A percentile compares a stretch with the other conserved stretches of the same genome.
These are phyloP conservation scores for Apistogramma diplotaenia DNA, from an alignment of 2,113 vertebrate species.

Conservation along the genomic window DNA sequence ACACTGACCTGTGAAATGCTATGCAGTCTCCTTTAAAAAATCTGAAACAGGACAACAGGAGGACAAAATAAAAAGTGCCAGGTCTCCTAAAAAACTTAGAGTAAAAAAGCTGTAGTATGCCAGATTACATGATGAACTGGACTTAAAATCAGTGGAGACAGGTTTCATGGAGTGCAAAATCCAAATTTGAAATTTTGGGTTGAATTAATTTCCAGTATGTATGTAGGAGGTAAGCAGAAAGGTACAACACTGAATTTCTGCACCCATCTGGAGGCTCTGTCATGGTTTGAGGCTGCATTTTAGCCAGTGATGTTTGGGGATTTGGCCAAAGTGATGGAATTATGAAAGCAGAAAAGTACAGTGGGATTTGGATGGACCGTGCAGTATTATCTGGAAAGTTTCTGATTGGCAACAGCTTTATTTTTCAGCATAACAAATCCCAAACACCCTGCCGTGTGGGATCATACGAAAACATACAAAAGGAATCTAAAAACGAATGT, in stretches of 20 bases:
- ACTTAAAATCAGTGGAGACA: neutral
- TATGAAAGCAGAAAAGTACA: neutral
- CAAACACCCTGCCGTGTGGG: neutral
- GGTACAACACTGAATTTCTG: neutral
- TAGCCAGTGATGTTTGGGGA: neutral
- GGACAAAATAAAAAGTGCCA: neutral
- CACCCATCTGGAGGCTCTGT: neutral
- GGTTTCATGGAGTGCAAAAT: neutral
- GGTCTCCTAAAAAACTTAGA: neutral
- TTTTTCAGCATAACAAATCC: fast-evolving
- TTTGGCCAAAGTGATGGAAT: neutral
- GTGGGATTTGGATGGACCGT: neutral
- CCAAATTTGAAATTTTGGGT: neutral
- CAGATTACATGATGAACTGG: fast-evolving
- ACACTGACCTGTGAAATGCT: no score
- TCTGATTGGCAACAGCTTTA: neutral
- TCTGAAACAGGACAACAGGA: neutral
- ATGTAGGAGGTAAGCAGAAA: neutral
- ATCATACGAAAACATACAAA: neutral
- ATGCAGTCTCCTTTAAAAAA: neutral
- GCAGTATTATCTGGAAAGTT: no score
- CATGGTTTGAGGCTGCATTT: neutral
- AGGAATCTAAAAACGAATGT: neutral
- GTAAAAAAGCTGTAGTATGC: neutral
- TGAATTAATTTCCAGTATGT: neutral